phyloP scores from a whole-genome alignment of 2,888 invertebrate genomes.

The Drosophila differens region DNA sequence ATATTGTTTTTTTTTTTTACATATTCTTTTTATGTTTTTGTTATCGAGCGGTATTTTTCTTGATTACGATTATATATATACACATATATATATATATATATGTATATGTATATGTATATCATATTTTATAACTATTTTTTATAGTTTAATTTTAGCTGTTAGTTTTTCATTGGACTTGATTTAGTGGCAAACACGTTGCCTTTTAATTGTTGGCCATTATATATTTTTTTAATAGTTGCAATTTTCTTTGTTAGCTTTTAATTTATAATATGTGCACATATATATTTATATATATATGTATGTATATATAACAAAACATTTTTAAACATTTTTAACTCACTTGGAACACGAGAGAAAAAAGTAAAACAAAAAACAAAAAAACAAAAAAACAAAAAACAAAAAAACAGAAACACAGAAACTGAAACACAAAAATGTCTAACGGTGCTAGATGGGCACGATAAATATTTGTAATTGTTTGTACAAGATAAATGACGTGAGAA shows the following conservation, averaged over 20 bases:
- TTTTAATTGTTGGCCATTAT: conserved; percentile 66
- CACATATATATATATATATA: neutral
- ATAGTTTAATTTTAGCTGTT: conserved; percentile 39
- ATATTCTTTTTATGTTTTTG: conserved; percentile 32
- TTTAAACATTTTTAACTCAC: conserved; percentile 35
- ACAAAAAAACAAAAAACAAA: neutral
- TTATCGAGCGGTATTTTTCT: conserved; percentile 35
- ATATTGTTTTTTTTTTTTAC: neutral
- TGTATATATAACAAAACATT: conserved; percentile 19
- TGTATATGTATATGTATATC: conserved; percentile 1
- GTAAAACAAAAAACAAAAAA: conserved; percentile 6
- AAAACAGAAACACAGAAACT: conserved; percentile 16
- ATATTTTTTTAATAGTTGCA: conserved; percentile 48
- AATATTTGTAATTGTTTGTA: conserved; percentile 41
- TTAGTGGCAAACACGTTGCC: conserved; percentile 34
- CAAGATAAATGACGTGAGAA: conserved; percentile 16
- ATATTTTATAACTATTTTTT: conserved; percentile 30
- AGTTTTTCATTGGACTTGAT: conserved; percentile 52
- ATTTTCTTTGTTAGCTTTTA: conserved; percentile 58
- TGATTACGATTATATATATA: conserved; percentile 6
- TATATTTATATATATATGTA: neutral
- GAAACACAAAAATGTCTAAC: conserved; percentile 35
- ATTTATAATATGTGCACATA: conserved; percentile 24
- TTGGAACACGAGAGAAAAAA: conserved; percentile 18
- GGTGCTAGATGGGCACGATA: conserved; percentile 52